These are phyloP conservation scores for Lycaena phlaeas DNA, from an alignment of 2,888 invertebrate species.

Conservation along the genomic window DNA sequence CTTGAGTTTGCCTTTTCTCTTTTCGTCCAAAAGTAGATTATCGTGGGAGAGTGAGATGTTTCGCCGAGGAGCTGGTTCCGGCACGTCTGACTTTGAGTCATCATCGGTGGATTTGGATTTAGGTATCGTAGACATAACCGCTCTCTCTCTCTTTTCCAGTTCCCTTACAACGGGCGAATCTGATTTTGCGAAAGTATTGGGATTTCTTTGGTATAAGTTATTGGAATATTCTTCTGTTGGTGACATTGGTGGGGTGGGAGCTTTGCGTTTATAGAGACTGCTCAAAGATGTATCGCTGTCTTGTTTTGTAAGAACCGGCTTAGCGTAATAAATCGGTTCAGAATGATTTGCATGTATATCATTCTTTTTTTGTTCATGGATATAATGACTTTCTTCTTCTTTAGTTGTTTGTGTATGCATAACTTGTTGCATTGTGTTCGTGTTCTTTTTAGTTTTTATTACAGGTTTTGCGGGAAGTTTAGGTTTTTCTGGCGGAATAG, in stretches of 20 bases:
- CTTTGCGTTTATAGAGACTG: slow-evolving; percentile 79
- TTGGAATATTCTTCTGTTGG: slow-evolving; percentile 64
- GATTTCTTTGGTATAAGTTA: slow-evolving; percentile 75
- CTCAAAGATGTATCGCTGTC: slow-evolving; percentile 71
- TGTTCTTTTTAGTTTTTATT: slow-evolving; percentile 64
- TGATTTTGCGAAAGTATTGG: slow-evolving; percentile 67
- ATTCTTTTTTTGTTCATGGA: slow-evolving; percentile 49
- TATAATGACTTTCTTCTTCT: slow-evolving; percentile 38
- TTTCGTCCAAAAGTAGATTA: slow-evolving; percentile 74
- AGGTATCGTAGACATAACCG: slow-evolving; percentile 39
- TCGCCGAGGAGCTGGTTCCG: slow-evolving; percentile 79
- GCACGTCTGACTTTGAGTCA: slow-evolving; percentile 50
- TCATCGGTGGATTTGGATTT: slow-evolving; percentile 46
- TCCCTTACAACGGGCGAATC: slow-evolving; percentile 81
- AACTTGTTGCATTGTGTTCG: slow-evolving; percentile 48
- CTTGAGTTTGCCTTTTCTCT: slow-evolving; percentile 79
- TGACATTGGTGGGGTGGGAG: slow-evolving; percentile 80
- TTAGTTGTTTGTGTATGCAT: slow-evolving; percentile 67
- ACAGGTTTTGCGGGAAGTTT: slow-evolving; percentile 72
- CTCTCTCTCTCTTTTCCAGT: slow-evolving; percentile 82
- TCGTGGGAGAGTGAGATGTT: slow-evolving; percentile 84
- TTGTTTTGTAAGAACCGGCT: slow-evolving; percentile 68
- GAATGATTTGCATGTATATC: slow-evolving; percentile 52
- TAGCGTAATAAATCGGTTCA: slow-evolving; percentile 57
- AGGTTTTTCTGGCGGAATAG: slow-evolving; percentile 82